phyloP scores from a whole-genome alignment of 2,888 invertebrate species.

The Hartigia nigra region DNA sequence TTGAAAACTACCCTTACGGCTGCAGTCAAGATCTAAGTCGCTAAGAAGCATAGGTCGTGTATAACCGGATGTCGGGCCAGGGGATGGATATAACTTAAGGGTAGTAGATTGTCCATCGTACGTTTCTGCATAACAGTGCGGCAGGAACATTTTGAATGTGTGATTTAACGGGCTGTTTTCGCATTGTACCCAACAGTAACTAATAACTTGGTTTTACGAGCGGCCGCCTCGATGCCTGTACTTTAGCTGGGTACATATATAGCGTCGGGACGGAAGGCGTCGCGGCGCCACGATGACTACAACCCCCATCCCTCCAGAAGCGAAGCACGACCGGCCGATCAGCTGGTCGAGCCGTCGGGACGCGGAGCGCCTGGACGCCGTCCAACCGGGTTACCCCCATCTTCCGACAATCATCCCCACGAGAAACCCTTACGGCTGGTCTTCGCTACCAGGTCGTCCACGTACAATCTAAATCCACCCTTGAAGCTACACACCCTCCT shows the following conservation, averaged over 20 bases:
- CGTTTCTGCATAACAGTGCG: neutral
- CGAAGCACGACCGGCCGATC: slow-evolving; percentile 46
- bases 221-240: slow-evolving; percentile 35
- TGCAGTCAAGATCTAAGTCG: neutral
- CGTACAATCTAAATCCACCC: neutral
- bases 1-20: neutral
- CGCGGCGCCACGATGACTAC: slow-evolving; percentile 59
- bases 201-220: slow-evolving; percentile 62
- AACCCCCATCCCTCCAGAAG: slow-evolving; percentile 39
- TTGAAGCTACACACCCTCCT: neutral
- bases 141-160: slow-evolving; percentile 21
- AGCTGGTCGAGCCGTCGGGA: slow-evolving; percentile 52
- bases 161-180: slow-evolving; percentile 60
- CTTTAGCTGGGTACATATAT: slow-evolving; percentile 6
- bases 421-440: slow-evolving; percentile 8
- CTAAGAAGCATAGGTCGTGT: neutral
- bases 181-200: slow-evolving; percentile 48
- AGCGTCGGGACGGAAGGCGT: slow-evolving; percentile 29
- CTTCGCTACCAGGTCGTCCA: slow-evolving; percentile 2
- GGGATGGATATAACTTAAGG: neutral
- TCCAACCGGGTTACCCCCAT: slow-evolving; percentile 62
- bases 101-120: neutral
- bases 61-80: neutral
- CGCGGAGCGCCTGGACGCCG: slow-evolving; percentile 55
- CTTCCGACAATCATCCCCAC: slow-evolving; percentile 19